A percentile compares a stretch with the other conserved stretches of the same genome.
phyloP scores from a whole-genome alignment of 2,797 vertebrate genomes.

The Anniella stebbinsi region DNA sequence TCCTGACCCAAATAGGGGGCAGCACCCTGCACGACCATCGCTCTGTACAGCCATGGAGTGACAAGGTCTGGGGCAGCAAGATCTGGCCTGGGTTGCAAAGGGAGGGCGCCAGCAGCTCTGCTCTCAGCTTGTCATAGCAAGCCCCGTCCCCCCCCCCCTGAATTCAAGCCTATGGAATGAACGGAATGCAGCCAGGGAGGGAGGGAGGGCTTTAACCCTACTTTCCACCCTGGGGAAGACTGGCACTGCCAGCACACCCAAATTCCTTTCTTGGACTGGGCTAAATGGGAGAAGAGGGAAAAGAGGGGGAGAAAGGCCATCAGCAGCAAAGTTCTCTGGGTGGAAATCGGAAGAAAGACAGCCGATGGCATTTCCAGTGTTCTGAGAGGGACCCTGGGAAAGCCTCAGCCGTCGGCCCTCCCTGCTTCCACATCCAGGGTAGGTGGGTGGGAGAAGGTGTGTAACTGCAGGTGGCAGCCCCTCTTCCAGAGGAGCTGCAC shows the following conservation, averaged over 20 bases:
- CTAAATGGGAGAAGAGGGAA: background rate
- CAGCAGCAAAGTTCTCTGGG: background rate
- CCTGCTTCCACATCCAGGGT: background rate
- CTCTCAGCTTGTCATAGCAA: slow-evolving; percentile 72
- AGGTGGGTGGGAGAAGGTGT: background rate
- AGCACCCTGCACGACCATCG: background rate
- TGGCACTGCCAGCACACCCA: background rate
- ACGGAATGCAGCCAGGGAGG: slow-evolving; percentile 74
- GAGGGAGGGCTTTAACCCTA: slow-evolving; percentile 59
- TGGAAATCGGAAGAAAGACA: background rate
- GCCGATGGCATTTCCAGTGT: slow-evolving; percentile 37
- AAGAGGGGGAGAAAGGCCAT: no score
- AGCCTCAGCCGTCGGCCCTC: background rate
- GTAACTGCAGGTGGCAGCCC: background rate
- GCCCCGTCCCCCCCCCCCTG: slow-evolving; percentile 64
- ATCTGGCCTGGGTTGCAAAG: slow-evolving; percentile 64
- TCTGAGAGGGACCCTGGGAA: slow-evolving; percentile 24
- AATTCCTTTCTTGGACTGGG: slow-evolving; percentile 31
- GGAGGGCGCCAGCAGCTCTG: slow-evolving; percentile 54
- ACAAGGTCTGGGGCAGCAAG: slow-evolving; percentile 53
- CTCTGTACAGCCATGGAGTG: slow-evolving; percentile 3
- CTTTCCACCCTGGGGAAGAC: slow-evolving; percentile 49
- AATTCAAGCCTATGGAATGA: slow-evolving; percentile 80
- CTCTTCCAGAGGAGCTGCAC: background rate
- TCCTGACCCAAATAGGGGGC: no score